Conservation (phyloP, 2,797 vertebrate genomes). For the Gallinago solitaria region DNA sequence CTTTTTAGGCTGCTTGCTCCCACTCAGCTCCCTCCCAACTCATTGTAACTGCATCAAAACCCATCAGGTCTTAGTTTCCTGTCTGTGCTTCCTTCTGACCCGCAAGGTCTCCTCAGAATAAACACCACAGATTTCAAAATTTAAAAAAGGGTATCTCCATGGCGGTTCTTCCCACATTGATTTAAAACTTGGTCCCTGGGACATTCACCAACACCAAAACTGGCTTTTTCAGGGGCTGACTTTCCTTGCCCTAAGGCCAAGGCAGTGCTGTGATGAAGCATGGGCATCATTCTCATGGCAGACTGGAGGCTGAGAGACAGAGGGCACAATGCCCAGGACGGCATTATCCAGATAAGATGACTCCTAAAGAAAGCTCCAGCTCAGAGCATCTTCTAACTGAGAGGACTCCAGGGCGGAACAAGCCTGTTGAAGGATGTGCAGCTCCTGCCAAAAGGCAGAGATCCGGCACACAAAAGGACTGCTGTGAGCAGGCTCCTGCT, state of each 20-base stretch:
- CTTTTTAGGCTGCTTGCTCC: not conserved
- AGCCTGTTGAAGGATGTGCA: rapidly evolving
- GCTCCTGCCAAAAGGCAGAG: not conserved
- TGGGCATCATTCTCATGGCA: not conserved
- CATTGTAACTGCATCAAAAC: not conserved
- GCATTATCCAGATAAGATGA: not conserved
- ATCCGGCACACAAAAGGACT: not conserved
- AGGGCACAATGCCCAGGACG: rapidly evolving
- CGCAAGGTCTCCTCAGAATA: not conserved
- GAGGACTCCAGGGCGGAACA: not conserved
- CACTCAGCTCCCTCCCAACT: not conserved
- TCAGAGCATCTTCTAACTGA: not conserved
- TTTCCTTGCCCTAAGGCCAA: not conserved
- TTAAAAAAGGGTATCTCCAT: not conserved
- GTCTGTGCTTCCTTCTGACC: not conserved
- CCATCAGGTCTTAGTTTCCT: not conserved
- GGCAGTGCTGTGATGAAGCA: not conserved
- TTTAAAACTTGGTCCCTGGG: not conserved
- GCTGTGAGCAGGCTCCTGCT: not conserved
- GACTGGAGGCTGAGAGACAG: not conserved
- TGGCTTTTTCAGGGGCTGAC: not conserved
- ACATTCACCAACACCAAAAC: not conserved
- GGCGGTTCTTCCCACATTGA: rapidly evolving
- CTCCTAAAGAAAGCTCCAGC: not conserved
- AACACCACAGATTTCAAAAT: not conserved